These are phyloP conservation scores for Diachasmimorpha longicaudata DNA, from an alignment of 1,140 invertebrate genomes.

Conservation along the genomic window DNA sequence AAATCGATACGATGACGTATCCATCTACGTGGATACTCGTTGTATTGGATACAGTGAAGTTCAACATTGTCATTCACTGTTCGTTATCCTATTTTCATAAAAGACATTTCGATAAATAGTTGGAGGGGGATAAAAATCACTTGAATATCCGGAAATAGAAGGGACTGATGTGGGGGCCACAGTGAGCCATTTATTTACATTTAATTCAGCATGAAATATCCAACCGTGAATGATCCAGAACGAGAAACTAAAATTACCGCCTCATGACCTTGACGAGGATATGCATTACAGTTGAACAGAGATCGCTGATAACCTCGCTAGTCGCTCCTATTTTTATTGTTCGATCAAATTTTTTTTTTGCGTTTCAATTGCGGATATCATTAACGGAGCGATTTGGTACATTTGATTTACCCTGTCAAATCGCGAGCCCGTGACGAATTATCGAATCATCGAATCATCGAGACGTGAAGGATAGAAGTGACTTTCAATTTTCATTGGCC, in stretches of 20 bases:
- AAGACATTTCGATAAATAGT: not conserved
- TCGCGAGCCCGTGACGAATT: constrained; percentile 24
- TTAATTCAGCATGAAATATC: not conserved
- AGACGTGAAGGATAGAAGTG: not conserved
- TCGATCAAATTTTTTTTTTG: not conserved
- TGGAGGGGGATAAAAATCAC: not conserved
- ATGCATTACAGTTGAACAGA: not conserved
- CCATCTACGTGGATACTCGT: too few relatives aligned
- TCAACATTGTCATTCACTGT: not conserved
- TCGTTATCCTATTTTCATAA: not conserved
- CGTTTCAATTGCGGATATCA: not conserved
- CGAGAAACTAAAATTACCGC: not conserved
- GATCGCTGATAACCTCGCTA: not conserved
- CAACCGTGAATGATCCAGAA: not conserved
- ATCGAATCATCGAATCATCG: not conserved
- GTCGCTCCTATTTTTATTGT: not conserved
- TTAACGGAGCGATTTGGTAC: not conserved
- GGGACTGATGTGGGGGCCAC: not conserved
- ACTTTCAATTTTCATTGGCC: not conserved
- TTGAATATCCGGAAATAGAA: not conserved
- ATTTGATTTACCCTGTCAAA: not conserved
- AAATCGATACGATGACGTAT: constrained; percentile 43
- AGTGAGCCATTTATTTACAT: not conserved
- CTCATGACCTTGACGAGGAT: not conserved
- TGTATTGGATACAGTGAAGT: constrained; percentile 26